phyloP scores from a whole-genome alignment of 1,140 invertebrate species.

The Drosophila arawakana region DNA sequence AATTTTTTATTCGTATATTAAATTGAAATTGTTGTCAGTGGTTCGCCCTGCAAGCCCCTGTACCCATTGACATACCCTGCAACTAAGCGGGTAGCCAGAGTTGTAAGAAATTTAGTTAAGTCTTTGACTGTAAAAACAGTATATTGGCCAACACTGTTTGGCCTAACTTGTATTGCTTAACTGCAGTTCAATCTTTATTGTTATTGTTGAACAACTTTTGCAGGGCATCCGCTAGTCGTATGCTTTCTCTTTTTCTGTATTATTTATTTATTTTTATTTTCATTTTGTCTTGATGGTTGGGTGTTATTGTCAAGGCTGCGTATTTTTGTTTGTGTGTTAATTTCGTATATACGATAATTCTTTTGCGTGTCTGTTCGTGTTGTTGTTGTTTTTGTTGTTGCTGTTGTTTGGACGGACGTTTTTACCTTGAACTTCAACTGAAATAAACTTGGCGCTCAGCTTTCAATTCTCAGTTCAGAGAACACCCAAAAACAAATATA shows the following conservation, averaged over 20 bases:
- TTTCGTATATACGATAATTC: slow-evolving; percentile 61
- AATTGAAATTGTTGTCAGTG: slow-evolving; percentile 56
- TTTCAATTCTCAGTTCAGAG: slow-evolving; percentile 39
- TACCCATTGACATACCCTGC: background rate
- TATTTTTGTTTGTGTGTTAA: slow-evolving; percentile 51
- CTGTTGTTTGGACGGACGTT: slow-evolving; percentile 44
- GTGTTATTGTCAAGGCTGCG: slow-evolving; percentile 57
- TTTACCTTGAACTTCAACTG: slow-evolving; percentile 79
- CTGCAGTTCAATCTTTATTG: background rate
- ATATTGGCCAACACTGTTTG: no score
- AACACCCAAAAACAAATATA: background rate
- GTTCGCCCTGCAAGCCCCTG: slow-evolving; percentile 19
- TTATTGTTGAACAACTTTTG: background rate
- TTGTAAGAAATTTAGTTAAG: no score
- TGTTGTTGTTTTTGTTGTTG: slow-evolving; percentile 32
- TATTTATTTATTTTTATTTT: slow-evolving; percentile 20
- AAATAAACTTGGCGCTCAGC: slow-evolving; percentile 71
- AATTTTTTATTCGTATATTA: slow-evolving; percentile 65
- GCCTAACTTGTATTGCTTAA: background rate
- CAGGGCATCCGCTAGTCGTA: background rate
- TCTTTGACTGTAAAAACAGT: no score
- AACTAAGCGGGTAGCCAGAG: background rate
- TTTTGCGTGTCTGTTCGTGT: slow-evolving; percentile 40
- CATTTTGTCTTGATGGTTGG: slow-evolving; percentile 14
- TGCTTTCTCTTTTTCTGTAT: background rate